Evolutionary conservation across 2,797 vertebrate genomes (phyloP), one percentile per base, ranked within the genome.

Genomic region (Spheniscus humboldti): DNA sequence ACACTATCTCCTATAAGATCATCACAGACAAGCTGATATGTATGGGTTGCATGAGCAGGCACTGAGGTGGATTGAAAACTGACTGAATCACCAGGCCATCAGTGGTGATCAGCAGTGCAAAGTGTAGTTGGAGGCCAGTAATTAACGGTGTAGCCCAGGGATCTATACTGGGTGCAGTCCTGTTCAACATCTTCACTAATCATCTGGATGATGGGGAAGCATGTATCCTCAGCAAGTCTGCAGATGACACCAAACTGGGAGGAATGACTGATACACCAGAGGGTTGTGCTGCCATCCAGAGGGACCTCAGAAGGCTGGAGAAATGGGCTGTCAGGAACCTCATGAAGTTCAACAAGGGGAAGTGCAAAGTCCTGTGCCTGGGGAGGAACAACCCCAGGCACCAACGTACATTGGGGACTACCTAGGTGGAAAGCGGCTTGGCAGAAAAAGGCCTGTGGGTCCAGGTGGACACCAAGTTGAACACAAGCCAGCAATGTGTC

Each of bases 371-470:
- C 19, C 31, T 78, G 11, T 31, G 14, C 19, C 1, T 64, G 8
- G 11, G 24, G 24, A 64, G 18, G 37, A 43, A 18, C 6, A 17
- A 28, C 9, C 11, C 43, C 16, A 43, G 19, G 7, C 11, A 55
- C 33, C 33, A n/a, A 22, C 7, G 18, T 23, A 20, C 8, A 7
- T 3, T 53, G 31, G 14, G 35, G 18, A 11, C 8, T 1, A 2
- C 37, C 31, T 14, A 28, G 30, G 3, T 43, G 11, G 31, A 27
- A 64, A 53, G 31, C 30, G 43, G 2, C 20, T 3, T 64, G 3
- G 14, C 18, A 53, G 23, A 18, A 53, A 43, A 43, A 15, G 31
- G 23, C 31, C 31, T n/a, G 31, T 8, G 2, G 11, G 11, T 41
- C 25, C 3, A 4, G 18, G 15, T 28, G 37, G 60, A 64, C 48